Conservation (phyloP, 2,888 invertebrate genomes). For the Agrilus mali region DNA sequence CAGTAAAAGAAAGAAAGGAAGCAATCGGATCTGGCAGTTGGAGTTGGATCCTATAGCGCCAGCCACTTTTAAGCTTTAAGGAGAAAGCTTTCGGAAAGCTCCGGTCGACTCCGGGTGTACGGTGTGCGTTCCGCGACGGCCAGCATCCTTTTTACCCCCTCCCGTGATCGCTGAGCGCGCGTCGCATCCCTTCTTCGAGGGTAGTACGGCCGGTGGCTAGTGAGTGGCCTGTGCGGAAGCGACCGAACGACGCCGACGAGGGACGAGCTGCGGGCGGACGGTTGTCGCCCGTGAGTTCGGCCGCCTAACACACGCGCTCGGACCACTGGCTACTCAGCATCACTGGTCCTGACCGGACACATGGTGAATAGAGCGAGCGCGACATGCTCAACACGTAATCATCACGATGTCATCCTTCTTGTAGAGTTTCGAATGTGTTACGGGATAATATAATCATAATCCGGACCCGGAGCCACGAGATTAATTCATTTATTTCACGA, state of each 20-base stretch:
- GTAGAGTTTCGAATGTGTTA: neutral
- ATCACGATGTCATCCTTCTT: neutral
- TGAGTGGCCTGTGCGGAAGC: conserved; percentile 31
- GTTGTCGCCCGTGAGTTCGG: conserved; percentile 23
- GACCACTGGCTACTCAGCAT: conserved; percentile 35
- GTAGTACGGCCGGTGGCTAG: conserved; percentile 43
- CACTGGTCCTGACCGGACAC: conserved; percentile 22
- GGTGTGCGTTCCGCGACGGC: conserved; percentile 19
- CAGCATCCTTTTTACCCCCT: conserved; percentile 21
- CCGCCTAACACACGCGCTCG: conserved; percentile 34
- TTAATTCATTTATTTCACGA: no score
- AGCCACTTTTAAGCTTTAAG: neutral
- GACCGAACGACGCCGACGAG: conserved; percentile 19
- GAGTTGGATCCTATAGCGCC: neutral
- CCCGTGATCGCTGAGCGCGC: conserved; percentile 25
- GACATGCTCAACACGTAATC: conserved; percentile 6
- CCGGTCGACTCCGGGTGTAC: conserved; percentile 25
- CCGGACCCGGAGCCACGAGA: no score
- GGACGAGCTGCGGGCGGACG: conserved; percentile 22
- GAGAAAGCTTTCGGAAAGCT: conserved; percentile 10
- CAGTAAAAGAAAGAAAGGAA: no score
- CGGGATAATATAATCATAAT: no score
- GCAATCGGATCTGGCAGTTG: no score
- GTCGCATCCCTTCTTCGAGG: conserved; percentile 38
- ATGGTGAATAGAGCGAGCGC: conserved; percentile 11